phyloP scores from a whole-genome alignment of 2,888 invertebrate species.

The Diarsia rubi region DNA sequence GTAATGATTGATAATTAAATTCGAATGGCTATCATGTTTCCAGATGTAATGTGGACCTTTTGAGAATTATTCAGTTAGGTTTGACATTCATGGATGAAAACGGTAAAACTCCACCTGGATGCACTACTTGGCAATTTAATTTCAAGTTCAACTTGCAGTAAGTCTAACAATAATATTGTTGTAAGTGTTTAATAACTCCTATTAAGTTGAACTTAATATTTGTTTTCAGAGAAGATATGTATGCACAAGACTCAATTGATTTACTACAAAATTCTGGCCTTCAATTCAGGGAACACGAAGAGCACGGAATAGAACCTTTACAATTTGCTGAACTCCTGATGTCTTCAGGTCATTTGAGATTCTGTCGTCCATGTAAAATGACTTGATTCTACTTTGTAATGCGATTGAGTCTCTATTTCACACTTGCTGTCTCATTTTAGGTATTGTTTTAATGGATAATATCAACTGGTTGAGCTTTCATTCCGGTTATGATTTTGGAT shows the following conservation, averaged over 20 bases:
- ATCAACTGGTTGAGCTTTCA: constrained; percentile 99
- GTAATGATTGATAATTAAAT: constrained; percentile 4
- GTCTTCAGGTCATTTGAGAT: constrained; percentile 94
- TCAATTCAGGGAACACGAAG: constrained; percentile 99
- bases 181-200: neutral
- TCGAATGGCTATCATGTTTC: constrained; percentile 53
- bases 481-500: constrained; percentile 99
- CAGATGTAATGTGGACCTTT: constrained; percentile 98
- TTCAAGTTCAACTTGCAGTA: constrained; percentile 99
- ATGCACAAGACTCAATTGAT: constrained; percentile 99
- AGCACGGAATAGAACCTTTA: constrained; percentile 99
- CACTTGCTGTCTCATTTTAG: constrained; percentile 77
- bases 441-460: constrained; percentile 98
- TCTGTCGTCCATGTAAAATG: neutral
- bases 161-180: constrained; percentile 76
- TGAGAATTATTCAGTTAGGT: constrained; percentile 99
- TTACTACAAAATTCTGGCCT: constrained; percentile 98
- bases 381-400: neutral
- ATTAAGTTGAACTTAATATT: constrained; percentile 13
- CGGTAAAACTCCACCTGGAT: constrained; percentile 98
- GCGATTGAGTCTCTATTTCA: neutral
- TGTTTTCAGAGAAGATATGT: constrained; percentile 97
- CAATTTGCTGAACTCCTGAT: constrained; percentile 99
- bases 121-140: constrained; percentile 99
- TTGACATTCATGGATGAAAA: constrained; percentile 99